These are phyloP conservation scores for Drosophila ficusphila DNA, from an alignment of 1,140 invertebrate species.

Conservation along the genomic window DNA sequence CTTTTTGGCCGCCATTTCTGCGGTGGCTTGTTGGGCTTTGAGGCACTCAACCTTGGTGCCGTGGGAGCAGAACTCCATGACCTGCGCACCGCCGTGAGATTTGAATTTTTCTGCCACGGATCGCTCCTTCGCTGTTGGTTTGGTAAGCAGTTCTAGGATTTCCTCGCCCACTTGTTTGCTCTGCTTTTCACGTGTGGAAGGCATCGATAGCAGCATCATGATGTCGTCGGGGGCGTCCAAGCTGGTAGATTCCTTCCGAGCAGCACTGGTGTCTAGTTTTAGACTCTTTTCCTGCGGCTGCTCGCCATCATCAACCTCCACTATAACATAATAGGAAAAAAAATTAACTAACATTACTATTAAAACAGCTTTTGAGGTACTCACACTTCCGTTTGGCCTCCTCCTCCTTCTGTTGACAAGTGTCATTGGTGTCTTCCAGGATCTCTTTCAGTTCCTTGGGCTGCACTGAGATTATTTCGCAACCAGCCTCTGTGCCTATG, in stretches of 20 bases:
- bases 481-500: constrained; percentile 86
- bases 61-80: constrained; percentile 98
- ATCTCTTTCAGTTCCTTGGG: constrained; percentile 89
- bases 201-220: constrained; percentile 93
- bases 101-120: constrained; percentile 97
- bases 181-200: constrained; percentile 97
- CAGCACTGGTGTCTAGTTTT: constrained; percentile 31
- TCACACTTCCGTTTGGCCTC: constrained; percentile 84
- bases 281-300: constrained; percentile 42
- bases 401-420: constrained; percentile 71
- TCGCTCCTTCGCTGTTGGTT: constrained; percentile 97
- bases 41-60: constrained; percentile 96
- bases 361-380: neutral
- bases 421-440: constrained; percentile 85
- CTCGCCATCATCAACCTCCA: constrained; percentile 28
- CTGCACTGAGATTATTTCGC: constrained; percentile 89
- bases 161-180: constrained; percentile 98
- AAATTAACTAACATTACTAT: neutral
- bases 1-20: constrained; percentile 80
- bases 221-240: constrained; percentile 87
- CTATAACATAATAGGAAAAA: constrained; percentile 5
- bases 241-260: constrained; percentile 84
- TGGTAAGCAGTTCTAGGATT: constrained; percentile 96
- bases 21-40: constrained; percentile 86
- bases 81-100: constrained; percentile 96